Evolutionary conservation across 1,140 invertebrate genomes (phyloP).

Genomic region (Leptinotarsa lineolata): DNA sequence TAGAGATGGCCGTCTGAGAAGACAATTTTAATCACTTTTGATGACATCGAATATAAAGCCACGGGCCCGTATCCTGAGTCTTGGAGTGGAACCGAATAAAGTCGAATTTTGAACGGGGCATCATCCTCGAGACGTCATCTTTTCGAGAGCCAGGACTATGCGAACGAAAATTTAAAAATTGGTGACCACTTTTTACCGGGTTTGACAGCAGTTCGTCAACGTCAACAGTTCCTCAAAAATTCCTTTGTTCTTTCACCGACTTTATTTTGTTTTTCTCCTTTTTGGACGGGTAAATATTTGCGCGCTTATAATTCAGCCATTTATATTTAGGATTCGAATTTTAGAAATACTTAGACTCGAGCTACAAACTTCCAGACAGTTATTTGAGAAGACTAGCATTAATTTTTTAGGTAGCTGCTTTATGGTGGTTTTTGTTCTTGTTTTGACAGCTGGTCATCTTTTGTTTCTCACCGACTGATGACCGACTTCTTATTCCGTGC

Average conservation of each 20-base stretch:
- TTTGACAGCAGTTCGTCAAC: conserved; percentile 49
- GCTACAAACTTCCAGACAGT: conserved; percentile 22
- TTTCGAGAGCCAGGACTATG: neutral
- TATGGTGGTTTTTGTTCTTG: conserved; percentile 24
- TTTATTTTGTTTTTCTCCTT: conserved; percentile 35
- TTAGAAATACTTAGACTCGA: conserved; percentile 47
- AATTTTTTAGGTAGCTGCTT: conserved; percentile 20
- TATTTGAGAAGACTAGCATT: conserved; percentile 26
- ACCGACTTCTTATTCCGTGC: neutral
- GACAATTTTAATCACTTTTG: too few species aligned
- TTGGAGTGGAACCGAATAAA: neutral
- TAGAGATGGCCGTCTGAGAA: neutral
- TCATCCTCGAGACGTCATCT: neutral
- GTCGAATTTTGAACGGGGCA: neutral
- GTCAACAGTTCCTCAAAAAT: conserved; percentile 47
- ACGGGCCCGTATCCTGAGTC: neutral
- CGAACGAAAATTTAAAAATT: conserved; percentile 26
- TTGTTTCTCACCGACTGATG: conserved; percentile 20
- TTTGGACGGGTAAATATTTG: conserved; percentile 46
- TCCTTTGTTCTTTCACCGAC: conserved; percentile 44
- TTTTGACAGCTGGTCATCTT: conserved; percentile 30
- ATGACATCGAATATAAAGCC: too few species aligned
- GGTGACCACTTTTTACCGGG: conserved; percentile 41
- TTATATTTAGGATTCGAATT: conserved; percentile 49
- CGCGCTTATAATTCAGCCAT: conserved; percentile 48